phyloP scores from a whole-genome alignment of 2,888 invertebrate species.

The Morpho achilles region DNA sequence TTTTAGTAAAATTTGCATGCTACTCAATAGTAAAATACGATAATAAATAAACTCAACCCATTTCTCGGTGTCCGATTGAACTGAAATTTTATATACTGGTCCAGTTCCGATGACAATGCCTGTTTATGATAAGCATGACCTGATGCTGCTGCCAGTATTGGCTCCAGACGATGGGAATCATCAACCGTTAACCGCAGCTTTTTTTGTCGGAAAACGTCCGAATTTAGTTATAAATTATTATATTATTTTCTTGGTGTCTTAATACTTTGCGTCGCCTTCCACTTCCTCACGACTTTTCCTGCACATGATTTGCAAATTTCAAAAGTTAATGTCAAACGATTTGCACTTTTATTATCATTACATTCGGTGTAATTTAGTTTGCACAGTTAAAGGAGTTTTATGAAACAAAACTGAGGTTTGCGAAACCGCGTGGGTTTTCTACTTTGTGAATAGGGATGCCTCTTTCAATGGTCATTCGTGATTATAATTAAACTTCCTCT shows the following conservation, averaged over 20 bases:
- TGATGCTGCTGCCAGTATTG: too few relatives aligned
- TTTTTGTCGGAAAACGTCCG: too few relatives aligned
- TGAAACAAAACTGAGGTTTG: not conserved
- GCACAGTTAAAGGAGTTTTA: not conserved
- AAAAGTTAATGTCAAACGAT: not conserved
- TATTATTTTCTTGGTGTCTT: not conserved
- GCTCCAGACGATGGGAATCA: too few relatives aligned
- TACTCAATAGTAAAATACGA: too few relatives aligned
- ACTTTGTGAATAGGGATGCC: conserved; percentile 3
- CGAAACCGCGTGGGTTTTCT: conserved; percentile 13
- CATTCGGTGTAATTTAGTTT: conserved; percentile 1
- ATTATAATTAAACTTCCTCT: too few relatives aligned
- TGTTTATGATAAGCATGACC: too few relatives aligned
- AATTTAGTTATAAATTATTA: not conserved
- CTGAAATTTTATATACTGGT: too few relatives aligned
- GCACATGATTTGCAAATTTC: conserved; percentile 13
- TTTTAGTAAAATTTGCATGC: too few relatives aligned
- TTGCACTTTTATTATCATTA: not conserved
- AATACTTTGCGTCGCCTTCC: conserved; percentile 3
- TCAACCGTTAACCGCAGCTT: too few relatives aligned
- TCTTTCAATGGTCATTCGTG: not conserved
- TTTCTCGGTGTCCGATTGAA: too few relatives aligned
- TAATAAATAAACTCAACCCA: too few relatives aligned
- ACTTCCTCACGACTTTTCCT: conserved; percentile 25
- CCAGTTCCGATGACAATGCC: too few relatives aligned